These are phyloP conservation scores for Chondrosia reniformis DNA, from an alignment of 37 sponge, comb jelly and placozoan species.

Conservation along the genomic window DNA sequence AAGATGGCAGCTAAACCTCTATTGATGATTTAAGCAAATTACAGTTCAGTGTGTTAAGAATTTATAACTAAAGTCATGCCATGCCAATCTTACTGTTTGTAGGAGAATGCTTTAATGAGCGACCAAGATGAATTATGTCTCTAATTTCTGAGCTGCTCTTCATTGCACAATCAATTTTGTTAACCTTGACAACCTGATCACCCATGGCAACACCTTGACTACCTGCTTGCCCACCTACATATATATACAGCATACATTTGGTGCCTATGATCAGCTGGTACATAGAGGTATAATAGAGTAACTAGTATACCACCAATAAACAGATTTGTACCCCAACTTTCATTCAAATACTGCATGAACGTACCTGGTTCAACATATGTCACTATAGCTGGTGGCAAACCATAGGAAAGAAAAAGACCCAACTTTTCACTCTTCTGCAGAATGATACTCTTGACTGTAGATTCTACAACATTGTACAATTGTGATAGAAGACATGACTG, in stretches of 20 bases:
- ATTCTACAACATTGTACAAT: not conserved
- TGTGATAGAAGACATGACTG: too few species aligned
- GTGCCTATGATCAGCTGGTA: not conserved
- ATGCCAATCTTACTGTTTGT: not conserved
- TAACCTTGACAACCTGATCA: not conserved
- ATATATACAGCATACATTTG: not conserved
- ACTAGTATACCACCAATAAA: not conserved
- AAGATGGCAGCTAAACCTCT: too few species aligned
- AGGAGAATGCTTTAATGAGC: not conserved
- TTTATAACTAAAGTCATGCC: not conserved
- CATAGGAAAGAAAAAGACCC: not conserved
- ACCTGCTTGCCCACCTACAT: not conserved
- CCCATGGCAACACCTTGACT: not conserved
- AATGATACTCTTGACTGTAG: not conserved
- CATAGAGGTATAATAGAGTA: too few species aligned
- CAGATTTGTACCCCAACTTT: not conserved
- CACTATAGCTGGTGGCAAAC: slow-evolving; percentile 4
- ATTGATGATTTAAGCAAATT: too few species aligned
- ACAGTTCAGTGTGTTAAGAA: too few species aligned
- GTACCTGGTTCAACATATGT: slow-evolving; percentile 5
- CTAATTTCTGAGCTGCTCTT: not conserved
- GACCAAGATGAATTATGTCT: not conserved
- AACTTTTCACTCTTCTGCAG: not conserved
- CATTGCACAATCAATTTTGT: not conserved
- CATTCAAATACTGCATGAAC: not conserved